Evolutionary conservation across 1,140 invertebrate species (phyloP).

Genomic region (Gonioctena quinquepunctata): DNA sequence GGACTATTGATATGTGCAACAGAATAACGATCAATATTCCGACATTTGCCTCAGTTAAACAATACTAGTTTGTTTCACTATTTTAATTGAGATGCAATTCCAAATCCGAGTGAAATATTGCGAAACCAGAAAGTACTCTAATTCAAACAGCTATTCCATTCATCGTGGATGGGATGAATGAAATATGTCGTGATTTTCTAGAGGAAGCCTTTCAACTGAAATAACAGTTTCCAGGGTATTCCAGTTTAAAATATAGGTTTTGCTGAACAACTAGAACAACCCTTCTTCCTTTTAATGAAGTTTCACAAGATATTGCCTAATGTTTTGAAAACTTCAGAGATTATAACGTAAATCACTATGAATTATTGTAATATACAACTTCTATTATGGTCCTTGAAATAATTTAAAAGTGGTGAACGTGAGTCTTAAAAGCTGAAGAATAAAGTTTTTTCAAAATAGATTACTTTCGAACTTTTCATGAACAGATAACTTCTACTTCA

Average conservation of each 20-base stretch:
- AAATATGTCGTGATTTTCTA: neutral
- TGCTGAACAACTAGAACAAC: neutral
- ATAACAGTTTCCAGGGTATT: neutral
- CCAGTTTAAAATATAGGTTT: neutral
- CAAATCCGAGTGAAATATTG: neutral
- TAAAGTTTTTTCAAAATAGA: too few relatives aligned
- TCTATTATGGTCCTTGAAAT: too few relatives aligned
- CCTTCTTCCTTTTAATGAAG: neutral
- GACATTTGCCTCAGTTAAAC: neutral
- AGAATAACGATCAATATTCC: neutral
- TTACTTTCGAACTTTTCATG: too few relatives aligned
- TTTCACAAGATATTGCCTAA: neutral
- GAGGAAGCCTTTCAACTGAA: neutral
- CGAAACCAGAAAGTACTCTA: neutral
- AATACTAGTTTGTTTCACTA: neutral
- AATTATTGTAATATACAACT: neutral
- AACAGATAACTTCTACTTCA: too few relatives aligned
- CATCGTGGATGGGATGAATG: neutral
- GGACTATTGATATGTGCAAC: too few relatives aligned
- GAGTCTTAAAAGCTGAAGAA: too few relatives aligned
- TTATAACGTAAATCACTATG: neutral
- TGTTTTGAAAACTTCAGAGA: neutral
- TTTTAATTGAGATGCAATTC: neutral
- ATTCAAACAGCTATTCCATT: neutral
- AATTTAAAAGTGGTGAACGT: too few relatives aligned